These are phyloP conservation scores for Conchocele bisecta DNA, from an alignment of 2,888 invertebrate genomes.

Conservation along the genomic window DNA sequence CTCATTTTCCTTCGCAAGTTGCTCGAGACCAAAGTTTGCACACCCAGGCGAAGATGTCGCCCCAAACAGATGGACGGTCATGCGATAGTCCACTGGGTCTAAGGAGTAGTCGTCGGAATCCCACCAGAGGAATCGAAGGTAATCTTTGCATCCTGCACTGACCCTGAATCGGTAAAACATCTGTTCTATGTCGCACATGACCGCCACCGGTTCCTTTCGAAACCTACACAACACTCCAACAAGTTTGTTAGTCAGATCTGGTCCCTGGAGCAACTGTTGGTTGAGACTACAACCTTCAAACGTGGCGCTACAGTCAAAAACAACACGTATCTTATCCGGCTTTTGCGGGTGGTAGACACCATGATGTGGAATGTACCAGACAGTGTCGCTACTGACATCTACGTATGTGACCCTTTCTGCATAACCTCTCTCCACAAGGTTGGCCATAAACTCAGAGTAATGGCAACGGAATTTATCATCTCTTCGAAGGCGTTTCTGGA, in stretches of 20 bases:
- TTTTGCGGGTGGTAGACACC: too few relatives aligned
- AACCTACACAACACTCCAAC: neutral
- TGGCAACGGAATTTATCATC: too few relatives aligned
- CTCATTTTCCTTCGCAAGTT: conserved; percentile 31
- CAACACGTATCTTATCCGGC: neutral
- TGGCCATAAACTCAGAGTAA: too few relatives aligned
- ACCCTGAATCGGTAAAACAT: conserved; percentile 48
- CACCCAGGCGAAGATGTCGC: conserved; percentile 52
- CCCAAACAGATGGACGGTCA: conserved; percentile 48
- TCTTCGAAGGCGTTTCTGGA: too few relatives aligned
- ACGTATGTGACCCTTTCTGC: too few relatives aligned
- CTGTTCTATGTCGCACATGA: conserved; percentile 42
- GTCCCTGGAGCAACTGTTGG: neutral
- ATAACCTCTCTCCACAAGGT: too few relatives aligned
- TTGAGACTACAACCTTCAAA: neutral
- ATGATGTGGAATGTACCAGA: too few relatives aligned
- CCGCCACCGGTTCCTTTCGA: too few relatives aligned
- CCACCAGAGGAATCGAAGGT: conserved; percentile 48
- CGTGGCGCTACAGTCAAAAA: conserved; percentile 2
- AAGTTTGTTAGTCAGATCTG: neutral
- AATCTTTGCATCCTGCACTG: conserved; percentile 28
- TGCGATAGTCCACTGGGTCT: conserved; percentile 38
- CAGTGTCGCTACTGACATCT: too few relatives aligned
- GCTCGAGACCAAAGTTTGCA: conserved; percentile 51
- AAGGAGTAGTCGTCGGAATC: conserved; percentile 3